These are phyloP conservation scores for Hippocampus comes DNA, from an alignment of 2,113 vertebrate genomes.

Conservation along the genomic window DNA sequence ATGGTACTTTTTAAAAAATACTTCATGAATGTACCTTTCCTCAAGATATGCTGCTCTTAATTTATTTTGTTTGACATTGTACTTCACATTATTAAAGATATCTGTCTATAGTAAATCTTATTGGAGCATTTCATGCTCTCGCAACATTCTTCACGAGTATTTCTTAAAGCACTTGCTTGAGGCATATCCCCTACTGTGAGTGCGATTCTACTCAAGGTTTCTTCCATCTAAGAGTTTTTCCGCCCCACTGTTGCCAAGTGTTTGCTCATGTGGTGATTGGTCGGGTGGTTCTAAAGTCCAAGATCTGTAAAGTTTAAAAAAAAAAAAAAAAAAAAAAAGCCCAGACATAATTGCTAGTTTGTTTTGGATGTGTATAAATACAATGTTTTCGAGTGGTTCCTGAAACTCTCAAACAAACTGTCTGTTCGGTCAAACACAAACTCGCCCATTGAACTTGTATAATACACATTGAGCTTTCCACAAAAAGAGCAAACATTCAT, in stretches of 20 bases:
- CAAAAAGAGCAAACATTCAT: slow-evolving; percentile 22
- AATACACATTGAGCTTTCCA: not conserved
- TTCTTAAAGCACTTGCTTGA: not conserved
- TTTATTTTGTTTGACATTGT: not conserved
- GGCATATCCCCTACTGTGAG: not conserved
- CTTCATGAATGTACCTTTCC: not conserved
- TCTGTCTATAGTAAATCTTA: not conserved
- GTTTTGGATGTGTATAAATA: not conserved
- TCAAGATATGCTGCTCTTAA: not conserved
- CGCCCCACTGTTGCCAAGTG: not conserved
- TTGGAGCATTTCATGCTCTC: not conserved
- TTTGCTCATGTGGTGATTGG: not conserved
- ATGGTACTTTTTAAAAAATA: too few relatives aligned
- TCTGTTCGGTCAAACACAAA: not conserved
- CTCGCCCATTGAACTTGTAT: not conserved
- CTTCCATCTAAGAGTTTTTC: not conserved
- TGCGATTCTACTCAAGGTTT: not conserved
- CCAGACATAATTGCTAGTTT: slow-evolving; percentile 2
- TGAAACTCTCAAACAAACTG: not conserved
- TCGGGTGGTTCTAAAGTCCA: not conserved
- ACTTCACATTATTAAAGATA: not conserved
- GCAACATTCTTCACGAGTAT: not conserved
- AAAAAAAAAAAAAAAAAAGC: too few relatives aligned
- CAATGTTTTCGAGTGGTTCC: not conserved
- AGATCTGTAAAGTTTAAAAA: not conserved